Conservation (phyloP, 2,888 invertebrate species). For the Erebia aethiops region DNA sequence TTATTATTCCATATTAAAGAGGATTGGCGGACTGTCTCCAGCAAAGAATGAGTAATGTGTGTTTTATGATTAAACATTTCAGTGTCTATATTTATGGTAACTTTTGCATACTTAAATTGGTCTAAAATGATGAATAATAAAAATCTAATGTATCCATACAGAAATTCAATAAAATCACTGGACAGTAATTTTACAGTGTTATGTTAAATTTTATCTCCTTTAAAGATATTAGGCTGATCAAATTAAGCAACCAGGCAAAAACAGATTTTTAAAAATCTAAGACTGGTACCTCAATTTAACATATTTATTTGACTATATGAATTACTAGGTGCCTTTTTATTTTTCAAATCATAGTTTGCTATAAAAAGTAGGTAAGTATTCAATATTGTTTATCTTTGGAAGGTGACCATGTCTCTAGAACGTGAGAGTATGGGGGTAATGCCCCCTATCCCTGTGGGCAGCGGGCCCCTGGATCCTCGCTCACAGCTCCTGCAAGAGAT, state of each 20-base stretch:
- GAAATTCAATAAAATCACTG: no score
- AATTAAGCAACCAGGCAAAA: no score
- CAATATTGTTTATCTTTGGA: neutral
- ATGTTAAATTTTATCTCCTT: no score
- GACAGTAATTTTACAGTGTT: no score
- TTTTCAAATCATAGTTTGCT: no score
- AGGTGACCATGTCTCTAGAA: slow-evolving; percentile 67
- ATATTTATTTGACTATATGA: no score
- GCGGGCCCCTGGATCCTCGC: slow-evolving; percentile 83
- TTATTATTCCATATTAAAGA: slow-evolving; percentile 14
- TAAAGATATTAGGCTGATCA: no score
- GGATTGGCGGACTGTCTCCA: slow-evolving; percentile 16
- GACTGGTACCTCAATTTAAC: no score
- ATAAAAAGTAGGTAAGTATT: no score
- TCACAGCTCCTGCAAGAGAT: slow-evolving; percentile 92
- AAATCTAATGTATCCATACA: neutral
- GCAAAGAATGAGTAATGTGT: slow-evolving; percentile 27
- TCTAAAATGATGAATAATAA: neutral
- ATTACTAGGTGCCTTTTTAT: no score
- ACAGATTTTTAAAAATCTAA: no score
- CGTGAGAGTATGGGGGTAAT: slow-evolving; percentile 65
- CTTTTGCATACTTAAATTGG: neutral
- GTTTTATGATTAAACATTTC: slow-evolving; percentile 14
- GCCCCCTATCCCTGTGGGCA: slow-evolving; percentile 50
- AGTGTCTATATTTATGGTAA: neutral